Percentiles rank a stretch among this genome's conserved stretches.
These are phyloP conservation scores for Cuniculus paca DNA, from an alignment of 2,797 vertebrate species.

Conservation along the genomic window DNA sequence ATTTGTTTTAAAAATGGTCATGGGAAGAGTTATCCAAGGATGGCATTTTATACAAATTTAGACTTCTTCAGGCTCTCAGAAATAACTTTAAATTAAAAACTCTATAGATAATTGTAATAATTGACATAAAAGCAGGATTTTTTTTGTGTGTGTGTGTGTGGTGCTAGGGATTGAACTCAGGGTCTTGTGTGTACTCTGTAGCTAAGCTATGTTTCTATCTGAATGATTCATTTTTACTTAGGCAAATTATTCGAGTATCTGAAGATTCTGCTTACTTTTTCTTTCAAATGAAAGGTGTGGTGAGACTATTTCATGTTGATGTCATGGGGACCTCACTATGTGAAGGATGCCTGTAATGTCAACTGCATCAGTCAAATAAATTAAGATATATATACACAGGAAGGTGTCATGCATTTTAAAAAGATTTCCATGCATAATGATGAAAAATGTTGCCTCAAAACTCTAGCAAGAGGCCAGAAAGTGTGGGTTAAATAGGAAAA, in stretches of 20 bases:
- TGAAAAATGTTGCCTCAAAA: constrained; percentile 8
- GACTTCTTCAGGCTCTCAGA: not conserved
- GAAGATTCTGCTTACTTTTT: constrained; percentile 13
- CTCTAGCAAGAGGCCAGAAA: not conserved
- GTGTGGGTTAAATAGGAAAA: not conserved
- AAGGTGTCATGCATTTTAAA: not conserved
- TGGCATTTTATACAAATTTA: constrained; percentile 37
- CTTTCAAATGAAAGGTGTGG: not conserved
- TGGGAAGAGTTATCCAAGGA: not conserved
- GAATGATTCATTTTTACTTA: not conserved
- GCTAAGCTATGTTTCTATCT: not conserved
- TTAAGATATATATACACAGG: not conserved
- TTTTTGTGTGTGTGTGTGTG: not conserved
- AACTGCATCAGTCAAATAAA: not conserved
- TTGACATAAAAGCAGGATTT: not conserved
- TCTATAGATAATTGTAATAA: not conserved
- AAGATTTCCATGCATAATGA: not conserved
- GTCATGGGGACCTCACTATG: not conserved
- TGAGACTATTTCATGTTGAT: not conserved
- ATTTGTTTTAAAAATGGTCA: constrained; percentile 38
- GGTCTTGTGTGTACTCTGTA: not conserved
- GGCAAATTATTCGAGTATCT: not conserved
- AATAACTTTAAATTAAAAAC: not conserved
- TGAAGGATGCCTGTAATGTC: not conserved
- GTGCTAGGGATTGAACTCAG: not conserved